Evolutionary conservation across 2,888 invertebrate species (phyloP).

Genomic region (Meghimatium bilineatum): DNA sequence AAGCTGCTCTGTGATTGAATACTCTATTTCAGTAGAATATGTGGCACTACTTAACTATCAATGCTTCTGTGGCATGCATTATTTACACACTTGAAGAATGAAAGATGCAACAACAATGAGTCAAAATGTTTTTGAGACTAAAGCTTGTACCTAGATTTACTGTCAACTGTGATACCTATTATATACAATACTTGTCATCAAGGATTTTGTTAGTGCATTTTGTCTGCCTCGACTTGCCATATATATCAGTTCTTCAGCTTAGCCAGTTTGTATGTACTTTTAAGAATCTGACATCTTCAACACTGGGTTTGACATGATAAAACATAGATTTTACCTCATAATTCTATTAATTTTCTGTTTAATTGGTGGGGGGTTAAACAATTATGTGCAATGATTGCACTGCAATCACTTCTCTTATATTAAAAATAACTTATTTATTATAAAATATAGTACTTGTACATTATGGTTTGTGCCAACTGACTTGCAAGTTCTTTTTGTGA

Average conservation of each 20-base stretch:
- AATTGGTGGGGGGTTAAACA: too few relatives aligned
- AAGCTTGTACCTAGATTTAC: neutral
- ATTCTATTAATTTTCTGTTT: too few relatives aligned
- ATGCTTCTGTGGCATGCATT: neutral
- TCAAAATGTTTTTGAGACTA: neutral
- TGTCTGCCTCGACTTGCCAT: neutral
- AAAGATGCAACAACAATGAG: neutral
- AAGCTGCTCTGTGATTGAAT: neutral
- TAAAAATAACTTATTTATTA: too few relatives aligned
- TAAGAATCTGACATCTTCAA: neutral
- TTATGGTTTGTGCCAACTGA: too few relatives aligned
- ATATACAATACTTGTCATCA: neutral
- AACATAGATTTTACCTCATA: too few relatives aligned
- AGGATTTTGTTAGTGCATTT: neutral
- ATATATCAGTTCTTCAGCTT: neutral
- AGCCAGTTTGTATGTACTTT: neutral
- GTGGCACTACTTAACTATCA: neutral
- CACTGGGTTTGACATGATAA: neutral
- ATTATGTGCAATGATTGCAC: too few relatives aligned
- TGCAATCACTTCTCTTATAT: too few relatives aligned
- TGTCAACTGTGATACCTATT: neutral
- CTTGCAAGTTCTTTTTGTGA: too few relatives aligned
- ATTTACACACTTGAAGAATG: neutral
- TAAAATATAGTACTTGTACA: too few relatives aligned
- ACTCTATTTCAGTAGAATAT: too few relatives aligned